Evolutionary conservation across 2,113 vertebrate species (phyloP).

Genomic region (Sylvietta virens): DNA sequence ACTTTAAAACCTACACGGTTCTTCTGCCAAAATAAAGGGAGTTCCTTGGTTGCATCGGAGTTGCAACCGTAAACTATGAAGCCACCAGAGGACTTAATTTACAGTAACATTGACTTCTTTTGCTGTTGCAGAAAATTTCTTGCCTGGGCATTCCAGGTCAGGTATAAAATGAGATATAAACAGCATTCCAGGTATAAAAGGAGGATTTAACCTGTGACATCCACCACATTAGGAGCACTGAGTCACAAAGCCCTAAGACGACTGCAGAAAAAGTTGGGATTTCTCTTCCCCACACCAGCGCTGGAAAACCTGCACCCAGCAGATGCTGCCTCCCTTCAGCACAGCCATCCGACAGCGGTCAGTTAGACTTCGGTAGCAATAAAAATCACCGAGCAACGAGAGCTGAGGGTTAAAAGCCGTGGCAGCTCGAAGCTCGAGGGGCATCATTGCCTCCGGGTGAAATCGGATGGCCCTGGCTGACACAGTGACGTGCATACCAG

Average conservation of each 20-base stretch:
- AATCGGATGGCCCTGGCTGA: neutral
- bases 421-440: neutral
- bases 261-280: neutral
- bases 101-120: neutral
- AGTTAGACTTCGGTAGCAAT: too few relatives aligned
- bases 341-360: neutral
- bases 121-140: neutral
- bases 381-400: neutral
- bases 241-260: neutral
- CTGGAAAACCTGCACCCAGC: neutral
- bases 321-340: too few relatives aligned
- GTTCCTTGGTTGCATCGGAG: neutral
- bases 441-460: too few relatives aligned
- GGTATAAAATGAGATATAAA: neutral
- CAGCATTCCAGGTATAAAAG: neutral
- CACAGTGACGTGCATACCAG: accelerated
- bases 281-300: neutral
- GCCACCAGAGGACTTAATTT: neutral
- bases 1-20: accelerated
- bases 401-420: neutral
- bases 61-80: neutral
- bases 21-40: neutral
- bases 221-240: neutral
- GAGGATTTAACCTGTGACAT: neutral
- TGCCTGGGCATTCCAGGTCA: accelerated